Evolutionary conservation across 1,140 invertebrate species (phyloP), one percentile per base, ranked within the genome.

Genomic region (Heliconius hewitsoni): DNA sequence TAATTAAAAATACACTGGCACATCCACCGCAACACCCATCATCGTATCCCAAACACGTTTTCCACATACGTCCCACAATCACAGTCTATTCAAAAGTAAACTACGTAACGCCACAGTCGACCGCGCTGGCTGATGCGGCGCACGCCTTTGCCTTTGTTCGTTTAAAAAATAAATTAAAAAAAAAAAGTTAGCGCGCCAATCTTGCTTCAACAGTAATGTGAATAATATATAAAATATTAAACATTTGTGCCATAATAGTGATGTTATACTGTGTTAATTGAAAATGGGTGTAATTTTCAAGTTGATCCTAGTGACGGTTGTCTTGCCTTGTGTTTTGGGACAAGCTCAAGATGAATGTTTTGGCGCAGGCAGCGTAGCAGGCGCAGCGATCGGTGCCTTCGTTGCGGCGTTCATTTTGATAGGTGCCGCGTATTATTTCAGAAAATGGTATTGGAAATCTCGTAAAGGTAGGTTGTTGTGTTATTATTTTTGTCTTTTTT

Each of bases 401-500:
- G 83, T 94, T 76, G 92, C 87, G 72, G 93, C 92, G 74, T 86
- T 94, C 46, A 83, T 94, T 73, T 82, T 94, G 77, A 88, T 93
- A 23, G 91, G 87, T 60, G 91, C 88, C 23, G 88, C 84, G 55
- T 94, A 91, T 87, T 94, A 93, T 84, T 84, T 94, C 77, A 93
- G 92, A 82, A 93, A 91, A 86, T 84, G 92, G 76, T 94, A 94
- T 88, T 94, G 91, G 91, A 94, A 94, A 85, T 93, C 92, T 39
- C 90, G 90, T 72, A 92, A 94, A 94, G 93, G 93, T 94, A 89
- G 88, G 91, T 77, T 77, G 27, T 70, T 76, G 71, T 76, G 34
- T 77, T 77, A 72, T 77, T 77, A 72, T 77, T 71, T 39, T 71
- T 23, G 34, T 34, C 1, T 71, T 27, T 18, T 27, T 72, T 72